Base-by-base conservation (phyloP, 2,888 invertebrate genomes). In the Drosophila neutralis region DNA sequence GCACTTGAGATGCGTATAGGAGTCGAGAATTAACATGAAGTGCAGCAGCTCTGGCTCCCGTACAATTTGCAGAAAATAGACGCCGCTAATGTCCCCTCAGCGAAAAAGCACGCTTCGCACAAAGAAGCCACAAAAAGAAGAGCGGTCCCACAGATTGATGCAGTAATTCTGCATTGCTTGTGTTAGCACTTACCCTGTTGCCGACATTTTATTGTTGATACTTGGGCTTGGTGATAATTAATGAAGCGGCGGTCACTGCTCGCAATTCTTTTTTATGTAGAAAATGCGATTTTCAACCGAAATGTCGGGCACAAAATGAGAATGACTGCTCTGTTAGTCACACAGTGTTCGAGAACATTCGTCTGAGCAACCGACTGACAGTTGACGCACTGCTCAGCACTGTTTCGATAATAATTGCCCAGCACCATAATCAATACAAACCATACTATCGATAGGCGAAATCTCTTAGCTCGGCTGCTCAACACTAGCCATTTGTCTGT, bases 121-220 rank as follows among this genome's bases (percentile, higher is more conserved):
- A 78, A 78, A 78, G 85, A 87, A 85, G 83, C 87, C 87, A 82
- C 84, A 83, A 85, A 83, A 87, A 77, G 75, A 80, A 72, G 54
- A 73, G 24, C 45, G 56, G 56, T 49, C 31, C 49, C 35, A 62
- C 45, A 63, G 21, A 42, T 51, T 29, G 11, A 52, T 33, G n/a
- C 15, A 52, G 36, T 33, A 54, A 61, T 49, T 69, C 52, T 65
- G 27, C 49, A 4, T 18, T 21, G 24, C 13, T 35, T 27, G 13
- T 29, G 33, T 27, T 68, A 54, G 27, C 10, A 40, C 4, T 58
- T 85, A 91, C 91, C 92, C 78, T 74, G 87, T 63, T 81, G 90
- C 66, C 69, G 92, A 91, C 91, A 92, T 91, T 69, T 62, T 78
- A 60, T 66, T 80, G 75, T 74, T 78, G 58, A 33, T 80, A 62